These are phyloP conservation scores for Agrochola lota DNA, from an alignment of 2,888 invertebrate genomes.

Conservation along the genomic window DNA sequence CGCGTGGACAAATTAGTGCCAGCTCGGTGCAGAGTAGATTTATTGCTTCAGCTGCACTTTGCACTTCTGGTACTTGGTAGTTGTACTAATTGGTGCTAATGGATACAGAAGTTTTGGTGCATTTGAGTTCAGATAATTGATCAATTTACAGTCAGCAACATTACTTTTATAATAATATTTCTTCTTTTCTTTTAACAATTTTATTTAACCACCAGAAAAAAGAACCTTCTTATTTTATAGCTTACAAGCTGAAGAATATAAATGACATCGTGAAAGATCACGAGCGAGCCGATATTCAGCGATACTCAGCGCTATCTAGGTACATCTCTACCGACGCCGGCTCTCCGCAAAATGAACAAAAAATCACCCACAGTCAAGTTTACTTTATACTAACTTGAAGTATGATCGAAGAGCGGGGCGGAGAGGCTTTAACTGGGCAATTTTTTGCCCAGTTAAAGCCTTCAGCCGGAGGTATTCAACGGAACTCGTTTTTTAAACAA, in stretches of 20 bases:
- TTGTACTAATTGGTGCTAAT: slow-evolving; percentile 46
- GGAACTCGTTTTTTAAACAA: too few relatives aligned
- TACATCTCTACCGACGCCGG: slow-evolving; percentile 35
- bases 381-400: slow-evolving; percentile 64
- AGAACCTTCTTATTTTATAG: not conserved
- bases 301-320: slow-evolving; percentile 54
- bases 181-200: too few relatives aligned
- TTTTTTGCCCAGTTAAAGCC: too few relatives aligned
- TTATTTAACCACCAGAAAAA: not conserved
- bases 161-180: too few relatives aligned
- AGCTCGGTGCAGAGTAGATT: slow-evolving; percentile 46
- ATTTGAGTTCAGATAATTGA: too few relatives aligned
- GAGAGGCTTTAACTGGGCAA: slow-evolving; percentile 29
- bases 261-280: slow-evolving; percentile 51
- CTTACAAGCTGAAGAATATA: slow-evolving; percentile 34
- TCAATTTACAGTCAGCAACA: too few relatives aligned
- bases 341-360: slow-evolving; percentile 59
- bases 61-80: slow-evolving; percentile 18
- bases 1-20: slow-evolving; percentile 40
- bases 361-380: slow-evolving; percentile 54
- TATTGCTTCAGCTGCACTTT: slow-evolving; percentile 49
- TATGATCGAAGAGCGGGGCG: slow-evolving; percentile 26
- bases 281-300: slow-evolving; percentile 51
- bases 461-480: too few relatives aligned
- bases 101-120: slow-evolving; percentile 2